These are phyloP conservation scores for Erebia palarica DNA, from an alignment of 2,888 invertebrate species.

Conservation along the genomic window DNA sequence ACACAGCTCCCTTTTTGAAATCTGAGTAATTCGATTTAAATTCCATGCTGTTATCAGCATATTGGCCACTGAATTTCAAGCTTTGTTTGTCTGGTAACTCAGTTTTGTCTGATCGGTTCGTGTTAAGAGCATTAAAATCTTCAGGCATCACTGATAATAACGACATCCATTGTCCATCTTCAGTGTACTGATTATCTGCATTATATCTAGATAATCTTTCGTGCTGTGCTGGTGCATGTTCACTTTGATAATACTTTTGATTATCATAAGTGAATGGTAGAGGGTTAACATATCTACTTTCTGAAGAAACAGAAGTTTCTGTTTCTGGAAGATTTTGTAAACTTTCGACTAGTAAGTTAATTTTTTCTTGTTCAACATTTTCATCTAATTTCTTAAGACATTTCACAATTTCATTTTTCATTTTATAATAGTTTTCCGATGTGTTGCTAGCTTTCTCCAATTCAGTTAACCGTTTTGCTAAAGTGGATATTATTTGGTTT, in stretches of 20 bases:
- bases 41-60: background rate
- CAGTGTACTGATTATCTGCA: slow-evolving; percentile 12
- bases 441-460: slow-evolving; percentile 53
- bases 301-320: background rate
- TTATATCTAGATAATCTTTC: background rate
- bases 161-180: slow-evolving; percentile 28
- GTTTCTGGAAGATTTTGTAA: background rate
- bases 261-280: background rate
- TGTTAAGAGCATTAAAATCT: background rate
- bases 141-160: slow-evolving; percentile 26
- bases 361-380: slow-evolving; percentile 42
- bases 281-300: background rate
- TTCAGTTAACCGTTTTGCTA: slow-evolving; percentile 55
- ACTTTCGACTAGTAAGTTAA: slow-evolving; percentile 40
- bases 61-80: background rate
- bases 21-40: slow-evolving; percentile 18
- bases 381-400: slow-evolving; percentile 50
- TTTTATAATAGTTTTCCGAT: slow-evolving; percentile 48
- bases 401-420: slow-evolving; percentile 52
- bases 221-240: background rate
- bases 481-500: slow-evolving; percentile 46
- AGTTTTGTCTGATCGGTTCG: background rate
- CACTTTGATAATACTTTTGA: background rate
- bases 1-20: slow-evolving; percentile 11
- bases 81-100: background rate